Base-by-base conservation (phyloP, 2,888 invertebrate species). In the Ypsolopha scabrella region DNA sequence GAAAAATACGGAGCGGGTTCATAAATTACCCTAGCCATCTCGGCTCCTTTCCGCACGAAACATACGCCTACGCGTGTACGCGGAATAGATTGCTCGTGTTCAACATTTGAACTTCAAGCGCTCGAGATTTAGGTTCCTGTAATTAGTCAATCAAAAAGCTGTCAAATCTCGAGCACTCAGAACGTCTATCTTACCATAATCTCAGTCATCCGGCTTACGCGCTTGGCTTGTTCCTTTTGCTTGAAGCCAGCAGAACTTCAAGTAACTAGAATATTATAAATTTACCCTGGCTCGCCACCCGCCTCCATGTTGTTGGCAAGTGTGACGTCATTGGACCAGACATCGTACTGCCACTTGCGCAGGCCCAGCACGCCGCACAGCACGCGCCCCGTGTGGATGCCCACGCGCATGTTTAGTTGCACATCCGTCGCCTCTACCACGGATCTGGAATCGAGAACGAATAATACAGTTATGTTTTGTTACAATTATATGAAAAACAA, bases 261-360 rank as follows among this genome's bases (percentile, higher is more conserved):
- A 24, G 2, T 24, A 4, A 24, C 24, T 24, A 3, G 24, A 24
- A 24, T 4, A 24, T 24, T 3, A 24, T 24, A 2, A 24, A 44
- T 90, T 72, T 85, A 94, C 90, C 96, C 97, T 4, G 97, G 94
- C 70, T 95, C 93, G 1, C 96, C 96, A 1, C 95, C 94, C 14
- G 94, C 94, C 77, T 95, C 95, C 94, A 95, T 94, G 65, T 94
- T 93, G 75, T 95, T 95, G 37, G 95, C 95, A 53, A 95, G 87
- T 0, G 94, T 95, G 60, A 97, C 96, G 78, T 97, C 96, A 76
- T 96, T 95, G 56, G 95, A 94, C 95, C 96, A 96, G 7, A 97
- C 96, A 72, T 97, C 97, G 76, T 95, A 94, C 78, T 96, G 96
- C 96, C 96, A 97, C 80, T 96, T 96, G 57, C 94, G 89, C 50